These are phyloP conservation scores for Nerophis lumbriciformis DNA, from an alignment of 2,113 vertebrate genomes.

Conservation along the genomic window DNA sequence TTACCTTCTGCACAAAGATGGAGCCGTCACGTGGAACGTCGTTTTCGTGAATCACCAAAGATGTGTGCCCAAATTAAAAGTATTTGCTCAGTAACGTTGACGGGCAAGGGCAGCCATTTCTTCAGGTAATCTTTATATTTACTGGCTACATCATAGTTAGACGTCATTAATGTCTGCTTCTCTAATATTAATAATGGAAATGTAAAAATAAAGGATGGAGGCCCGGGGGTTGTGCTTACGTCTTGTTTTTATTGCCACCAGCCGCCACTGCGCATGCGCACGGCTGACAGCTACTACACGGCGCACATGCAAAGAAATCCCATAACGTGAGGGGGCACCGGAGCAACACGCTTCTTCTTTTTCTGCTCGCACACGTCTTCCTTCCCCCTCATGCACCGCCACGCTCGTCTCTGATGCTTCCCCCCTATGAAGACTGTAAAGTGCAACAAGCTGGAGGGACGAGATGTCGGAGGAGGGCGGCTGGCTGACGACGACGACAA, in stretches of 20 bases:
- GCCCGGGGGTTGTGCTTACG: conserved; percentile 10
- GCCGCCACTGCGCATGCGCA: conserved; percentile 75
- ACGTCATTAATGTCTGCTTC: too few relatives aligned
- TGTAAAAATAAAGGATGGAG: not conserved
- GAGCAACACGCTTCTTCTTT: conserved; percentile 37
- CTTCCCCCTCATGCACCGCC: conserved; percentile 4
- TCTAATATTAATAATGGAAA: not conserved
- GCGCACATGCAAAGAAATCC: conserved; percentile 50
- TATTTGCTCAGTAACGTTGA: too few relatives aligned
- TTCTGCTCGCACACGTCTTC: conserved; percentile 6
- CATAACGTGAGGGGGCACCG: conserved; percentile 48
- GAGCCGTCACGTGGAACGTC: too few relatives aligned
- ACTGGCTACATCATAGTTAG: too few relatives aligned
- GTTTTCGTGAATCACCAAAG: too few relatives aligned
- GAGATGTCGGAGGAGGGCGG: conserved; percentile 54
- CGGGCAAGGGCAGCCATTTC: too few relatives aligned
- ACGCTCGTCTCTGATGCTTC: conserved; percentile 4
- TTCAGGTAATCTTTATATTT: too few relatives aligned
- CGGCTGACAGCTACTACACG: conserved; percentile 30
- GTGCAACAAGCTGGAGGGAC: conserved; percentile 22
- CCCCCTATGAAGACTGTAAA: conserved; percentile 7
- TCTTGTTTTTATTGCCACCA: conserved; percentile 46
- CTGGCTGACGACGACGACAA: conserved; percentile 37
- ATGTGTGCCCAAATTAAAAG: too few relatives aligned
- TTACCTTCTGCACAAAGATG: too few relatives aligned